Evolutionary conservation across 2,888 invertebrate species (phyloP).

Genomic region (Pristionchus maxplancki): DNA sequence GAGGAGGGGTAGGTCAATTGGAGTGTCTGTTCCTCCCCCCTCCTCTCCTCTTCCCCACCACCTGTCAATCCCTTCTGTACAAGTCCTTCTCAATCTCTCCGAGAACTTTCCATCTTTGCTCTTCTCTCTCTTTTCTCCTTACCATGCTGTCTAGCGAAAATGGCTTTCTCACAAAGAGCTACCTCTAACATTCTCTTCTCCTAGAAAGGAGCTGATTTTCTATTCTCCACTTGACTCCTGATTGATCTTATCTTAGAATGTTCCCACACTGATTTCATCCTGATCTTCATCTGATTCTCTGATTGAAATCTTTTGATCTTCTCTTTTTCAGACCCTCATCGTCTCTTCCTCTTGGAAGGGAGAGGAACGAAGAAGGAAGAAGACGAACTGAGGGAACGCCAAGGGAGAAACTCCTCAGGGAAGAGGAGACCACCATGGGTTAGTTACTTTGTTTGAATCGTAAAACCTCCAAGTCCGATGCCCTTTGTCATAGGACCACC

Average conservation of each 20-base stretch:
- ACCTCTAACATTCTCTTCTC: neutral
- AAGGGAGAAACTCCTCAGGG: slow-evolving; percentile 30
- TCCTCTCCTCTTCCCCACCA: neutral
- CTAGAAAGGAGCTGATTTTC: neutral
- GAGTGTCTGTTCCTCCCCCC: slow-evolving; percentile 18
- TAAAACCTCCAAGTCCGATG: neutral
- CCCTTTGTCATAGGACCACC: neutral
- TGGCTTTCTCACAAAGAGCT: neutral
- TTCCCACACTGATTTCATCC: neutral
- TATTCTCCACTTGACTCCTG: neutral
- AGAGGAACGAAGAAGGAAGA: neutral
- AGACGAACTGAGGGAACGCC: slow-evolving; percentile 27
- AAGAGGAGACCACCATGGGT: slow-evolving; percentile 50
- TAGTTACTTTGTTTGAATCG: no score
- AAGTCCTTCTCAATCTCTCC: slow-evolving; percentile 24
- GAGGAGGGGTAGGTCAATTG: slow-evolving; percentile 40
- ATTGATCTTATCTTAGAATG: neutral
- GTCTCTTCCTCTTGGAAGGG: neutral
- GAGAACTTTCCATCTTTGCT: slow-evolving; percentile 17
- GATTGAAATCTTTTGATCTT: neutral
- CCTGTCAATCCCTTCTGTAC: slow-evolving; percentile 44
- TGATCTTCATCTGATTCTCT: neutral
- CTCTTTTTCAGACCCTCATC: neutral
- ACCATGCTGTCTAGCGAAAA: neutral
- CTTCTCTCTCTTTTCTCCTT: neutral